These are phyloP conservation scores for Ciconia boyciana DNA, from an alignment of 2,113 vertebrate genomes.

Conservation along the genomic window DNA sequence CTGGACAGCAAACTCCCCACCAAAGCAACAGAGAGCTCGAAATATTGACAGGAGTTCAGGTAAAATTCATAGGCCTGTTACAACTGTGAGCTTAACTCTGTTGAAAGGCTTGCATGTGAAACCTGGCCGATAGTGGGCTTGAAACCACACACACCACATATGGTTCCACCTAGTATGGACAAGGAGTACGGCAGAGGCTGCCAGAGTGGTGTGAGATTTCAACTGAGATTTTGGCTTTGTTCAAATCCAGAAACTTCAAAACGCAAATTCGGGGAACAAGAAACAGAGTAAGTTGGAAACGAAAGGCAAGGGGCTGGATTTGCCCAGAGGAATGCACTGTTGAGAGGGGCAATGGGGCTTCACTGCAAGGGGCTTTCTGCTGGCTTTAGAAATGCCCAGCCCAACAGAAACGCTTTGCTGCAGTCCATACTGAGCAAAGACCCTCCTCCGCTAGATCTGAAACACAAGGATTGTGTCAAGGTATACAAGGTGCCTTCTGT, in stretches of 20 bases:
- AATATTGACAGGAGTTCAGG: background rate
- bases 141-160: background rate
- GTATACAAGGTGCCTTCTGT: background rate
- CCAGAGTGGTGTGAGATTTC: background rate
- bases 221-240: background rate
- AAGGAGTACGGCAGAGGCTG: background rate
- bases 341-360: background rate
- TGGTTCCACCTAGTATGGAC: background rate
- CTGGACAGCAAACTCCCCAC: background rate
- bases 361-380: background rate
- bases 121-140: background rate
- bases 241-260: constrained; percentile 1
- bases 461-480: background rate
- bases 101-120: background rate
- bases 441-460: background rate
- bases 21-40: background rate
- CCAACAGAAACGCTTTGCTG: fast-evolving
- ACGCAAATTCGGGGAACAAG: background rate
- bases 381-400: background rate
- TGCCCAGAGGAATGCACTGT: background rate
- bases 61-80: background rate
- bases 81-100: background rate
- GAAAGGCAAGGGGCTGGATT: background rate
- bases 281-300: background rate
- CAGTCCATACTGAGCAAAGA: background rate